These are phyloP conservation scores for Laterallus jamaicensis DNA, from an alignment of 2,113 vertebrate genomes.

Conservation along the genomic window DNA sequence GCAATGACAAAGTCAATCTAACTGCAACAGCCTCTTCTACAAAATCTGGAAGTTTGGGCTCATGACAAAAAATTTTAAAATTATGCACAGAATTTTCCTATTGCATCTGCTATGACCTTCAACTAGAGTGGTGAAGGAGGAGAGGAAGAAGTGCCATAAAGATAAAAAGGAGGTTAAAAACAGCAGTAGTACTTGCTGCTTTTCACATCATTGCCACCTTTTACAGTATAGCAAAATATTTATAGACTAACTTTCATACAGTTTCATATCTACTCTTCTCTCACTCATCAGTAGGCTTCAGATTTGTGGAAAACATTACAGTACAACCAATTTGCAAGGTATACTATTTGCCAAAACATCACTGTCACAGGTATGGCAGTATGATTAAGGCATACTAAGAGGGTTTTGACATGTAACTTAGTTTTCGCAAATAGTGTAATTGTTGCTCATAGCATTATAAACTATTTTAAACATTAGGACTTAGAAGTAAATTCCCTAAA, in stretches of 20 bases:
- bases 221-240: constrained; percentile 3
- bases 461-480: background rate
- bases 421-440: constrained; percentile 3
- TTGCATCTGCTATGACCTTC: background rate
- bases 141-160: background rate
- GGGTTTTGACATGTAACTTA: background rate
- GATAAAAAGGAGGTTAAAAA: constrained; percentile 1
- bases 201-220: constrained; percentile 21
- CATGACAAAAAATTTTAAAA: background rate
- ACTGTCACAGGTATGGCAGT: constrained; percentile 7
- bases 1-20: background rate
- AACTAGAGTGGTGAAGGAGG: background rate
- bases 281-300: constrained; percentile 3
- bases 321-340: constrained; percentile 37
- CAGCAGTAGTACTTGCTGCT: constrained; percentile 9
- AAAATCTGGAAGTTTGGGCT: background rate
- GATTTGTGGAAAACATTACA: constrained; percentile 47
- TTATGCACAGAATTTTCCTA: background rate
- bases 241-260: constrained; percentile 13
- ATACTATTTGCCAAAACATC: constrained; percentile 53
- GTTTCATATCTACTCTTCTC: constrained; percentile 15
- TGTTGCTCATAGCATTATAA: constrained; percentile 2
- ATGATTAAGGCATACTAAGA: constrained; percentile 14
- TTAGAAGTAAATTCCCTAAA: background rate
- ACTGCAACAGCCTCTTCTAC: background rate